Base-by-base conservation (phyloP, 1,140 invertebrate genomes). In the Drosophila rufa region DNA sequence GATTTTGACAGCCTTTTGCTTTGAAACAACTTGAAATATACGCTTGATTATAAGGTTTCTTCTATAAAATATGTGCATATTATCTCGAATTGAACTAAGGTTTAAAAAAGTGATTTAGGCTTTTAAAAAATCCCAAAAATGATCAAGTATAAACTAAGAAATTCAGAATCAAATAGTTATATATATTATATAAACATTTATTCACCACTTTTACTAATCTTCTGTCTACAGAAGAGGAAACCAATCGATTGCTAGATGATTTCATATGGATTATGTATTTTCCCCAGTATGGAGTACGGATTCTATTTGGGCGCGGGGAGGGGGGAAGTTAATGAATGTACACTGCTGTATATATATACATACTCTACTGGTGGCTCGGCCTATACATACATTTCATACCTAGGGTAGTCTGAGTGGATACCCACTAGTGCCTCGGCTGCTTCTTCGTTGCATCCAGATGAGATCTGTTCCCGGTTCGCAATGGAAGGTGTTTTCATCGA, bases 401-500 rank as follows among this genome's bases (percentile, higher is more conserved):
- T 95, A 47, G 97, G 97, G 93, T 97, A 97, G 91, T 98, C 97
- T 91, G 96, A 95, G 94, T 97, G 96, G 51, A 97, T 96, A 79
- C 96, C 96, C 76, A 97, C 96, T 76, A 97, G 94, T 75, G 96
- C 96, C 83, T 96, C 95, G 82, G 96, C 96, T 65, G 96, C 96
- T 93, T 97, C 96, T 93, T 96, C 96, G 87, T 94, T 94, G 93
- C 92, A 94, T 93, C 86, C 93, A 92, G 80, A 89, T 93, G 91
- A 80, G 79, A 75, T 93, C 92, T 80, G 93, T 94, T 94, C 94
- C 92, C 95, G 95, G 92, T 95, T 94, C 93, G 95, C 95, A 85
- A 95, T 95, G 90, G 95, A 95, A 93, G 95, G 95, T 94, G 95
- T 97, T 95, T 97, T 97, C 96, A 98, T 97, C 93, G 97, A 97